These are phyloP conservation scores for Cladorhizidae sp. DNA, from an alignment of 37 sponge, comb jelly and placozoan genomes.

Conservation along the genomic window DNA sequence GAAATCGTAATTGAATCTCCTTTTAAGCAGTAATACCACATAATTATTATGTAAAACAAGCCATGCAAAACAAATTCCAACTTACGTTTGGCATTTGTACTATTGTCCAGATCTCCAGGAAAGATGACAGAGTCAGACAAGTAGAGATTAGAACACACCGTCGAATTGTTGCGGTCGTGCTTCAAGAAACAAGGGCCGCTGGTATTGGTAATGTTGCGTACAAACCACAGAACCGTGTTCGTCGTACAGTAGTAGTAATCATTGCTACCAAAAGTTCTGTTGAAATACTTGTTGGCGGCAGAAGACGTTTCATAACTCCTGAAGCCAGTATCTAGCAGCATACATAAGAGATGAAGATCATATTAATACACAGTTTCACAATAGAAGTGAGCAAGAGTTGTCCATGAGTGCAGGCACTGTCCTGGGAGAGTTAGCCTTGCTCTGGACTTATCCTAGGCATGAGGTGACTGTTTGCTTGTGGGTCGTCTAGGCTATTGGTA, in stretches of 20 bases:
- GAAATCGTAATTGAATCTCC: no score
- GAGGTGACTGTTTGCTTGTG: no score
- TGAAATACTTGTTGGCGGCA: constrained; percentile 7
- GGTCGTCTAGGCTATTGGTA: no score
- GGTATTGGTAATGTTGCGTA: neutral
- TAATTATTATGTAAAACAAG: no score
- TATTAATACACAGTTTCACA: no score
- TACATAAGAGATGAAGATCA: no score
- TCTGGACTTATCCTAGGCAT: no score
- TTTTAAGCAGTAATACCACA: no score
- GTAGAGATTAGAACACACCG: constrained; percentile 10
- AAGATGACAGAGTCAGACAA: constrained; percentile 38
- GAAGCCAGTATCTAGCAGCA: neutral
- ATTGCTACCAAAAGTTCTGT: constrained; percentile 17
- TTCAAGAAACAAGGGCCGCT: neutral
- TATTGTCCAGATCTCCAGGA: constrained; percentile 17
- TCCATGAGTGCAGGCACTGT: no score
- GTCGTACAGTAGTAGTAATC: constrained; percentile 49
- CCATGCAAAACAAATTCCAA: neutral
- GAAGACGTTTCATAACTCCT: neutral
- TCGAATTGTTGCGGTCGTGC: neutral
- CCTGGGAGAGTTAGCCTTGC: no score
- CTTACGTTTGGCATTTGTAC: neutral
- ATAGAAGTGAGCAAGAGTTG: no score
- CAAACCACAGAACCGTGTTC: constrained; percentile 14